These are phyloP conservation scores for Eueremaeus valkanovi DNA, from an alignment of 2,888 invertebrate genomes.

Conservation along the genomic window DNA sequence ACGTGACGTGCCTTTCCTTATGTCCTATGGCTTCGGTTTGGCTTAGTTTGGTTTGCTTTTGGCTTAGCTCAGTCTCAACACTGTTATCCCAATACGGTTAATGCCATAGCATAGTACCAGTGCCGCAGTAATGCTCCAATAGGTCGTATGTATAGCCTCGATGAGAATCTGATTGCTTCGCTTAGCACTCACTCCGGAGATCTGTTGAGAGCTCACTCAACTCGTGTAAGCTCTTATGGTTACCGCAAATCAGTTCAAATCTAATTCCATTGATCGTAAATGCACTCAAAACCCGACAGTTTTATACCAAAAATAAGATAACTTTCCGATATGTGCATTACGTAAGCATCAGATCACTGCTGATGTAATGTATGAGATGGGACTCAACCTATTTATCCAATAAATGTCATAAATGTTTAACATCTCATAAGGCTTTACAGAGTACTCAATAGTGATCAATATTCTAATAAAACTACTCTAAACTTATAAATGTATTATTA, in stretches of 20 bases:
- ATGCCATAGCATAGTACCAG: conserved; percentile 4
- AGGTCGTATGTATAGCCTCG: not conserved
- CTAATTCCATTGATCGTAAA: conserved; percentile 28
- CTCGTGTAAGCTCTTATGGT: conserved; percentile 24
- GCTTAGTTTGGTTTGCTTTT: not conserved
- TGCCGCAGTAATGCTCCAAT: not conserved
- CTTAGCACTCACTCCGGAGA: not conserved
- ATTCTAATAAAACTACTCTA: not conserved
- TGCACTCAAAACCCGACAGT: conserved; percentile 21
- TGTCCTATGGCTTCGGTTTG: not conserved
- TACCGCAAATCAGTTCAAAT: conserved; percentile 33
- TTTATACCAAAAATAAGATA: conserved; percentile 15
- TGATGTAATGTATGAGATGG: not conserved
- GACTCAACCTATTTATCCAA: conserved; percentile 28
- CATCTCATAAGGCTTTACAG: not conserved
- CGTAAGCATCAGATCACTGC: not conserved
- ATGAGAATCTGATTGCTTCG: conserved; percentile 19
- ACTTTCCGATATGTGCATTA: not conserved
- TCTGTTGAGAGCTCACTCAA: conserved; percentile 17
- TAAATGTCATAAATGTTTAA: conserved; percentile 34
- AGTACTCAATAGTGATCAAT: conserved; percentile 15
- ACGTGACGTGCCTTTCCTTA: conserved; percentile 5
- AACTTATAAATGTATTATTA: not conserved
- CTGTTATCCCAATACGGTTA: not conserved
- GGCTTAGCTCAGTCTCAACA: not conserved